Base-by-base conservation (phyloP, 2,113 vertebrate genomes). In the Limanda limanda region DNA sequence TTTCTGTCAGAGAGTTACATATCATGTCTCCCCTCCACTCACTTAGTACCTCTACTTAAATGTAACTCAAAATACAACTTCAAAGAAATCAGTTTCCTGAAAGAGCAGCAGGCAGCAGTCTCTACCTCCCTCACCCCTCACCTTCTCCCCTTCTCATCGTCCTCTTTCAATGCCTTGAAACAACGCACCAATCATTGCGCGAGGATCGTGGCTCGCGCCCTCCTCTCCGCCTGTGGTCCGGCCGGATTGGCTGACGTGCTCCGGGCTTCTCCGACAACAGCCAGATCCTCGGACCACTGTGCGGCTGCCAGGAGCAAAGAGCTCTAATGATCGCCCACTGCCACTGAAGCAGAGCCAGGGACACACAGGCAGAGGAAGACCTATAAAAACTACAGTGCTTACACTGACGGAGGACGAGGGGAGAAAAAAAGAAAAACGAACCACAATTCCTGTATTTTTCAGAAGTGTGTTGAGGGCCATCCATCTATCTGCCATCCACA, bases 281-380 rank as follows among this genome's bases (percentile, higher is more conserved):
- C 60, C 71, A 59, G 78, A 72, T 84, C 87, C 74, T 68, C 23
- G 13, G 77, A 88, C 80, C 55, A 75, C 62, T 68, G 82, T 75
- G 42, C 2, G 24, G 55, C 60, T 78, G 88, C 80, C 82, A 77
- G 82, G 57, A 79, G 77, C 69, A 82, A 75, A 87, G 25, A 67
- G 68, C 83, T 85, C 80, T 86, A 91, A 90, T 86, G 86, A 88
- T 84, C 54, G 57, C 76, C 74, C 67, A 47, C 76, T 62, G 81
- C 76, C 67, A 84, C 76, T 81, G 81, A 87, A 74, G 82, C 68
- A 75, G 74, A 81, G 82, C 76, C 83, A 84, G 70, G 64, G 82
- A 84, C 76, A 74, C 78, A 69, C 67, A 75, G 79, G 66, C 68
- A 40, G 13, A 76, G 70, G 60, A 21, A 74, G 54, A 70, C 61